Evolutionary conservation across 2,797 vertebrate genomes (phyloP).

Genomic region (Melopsittacus undulatus): DNA sequence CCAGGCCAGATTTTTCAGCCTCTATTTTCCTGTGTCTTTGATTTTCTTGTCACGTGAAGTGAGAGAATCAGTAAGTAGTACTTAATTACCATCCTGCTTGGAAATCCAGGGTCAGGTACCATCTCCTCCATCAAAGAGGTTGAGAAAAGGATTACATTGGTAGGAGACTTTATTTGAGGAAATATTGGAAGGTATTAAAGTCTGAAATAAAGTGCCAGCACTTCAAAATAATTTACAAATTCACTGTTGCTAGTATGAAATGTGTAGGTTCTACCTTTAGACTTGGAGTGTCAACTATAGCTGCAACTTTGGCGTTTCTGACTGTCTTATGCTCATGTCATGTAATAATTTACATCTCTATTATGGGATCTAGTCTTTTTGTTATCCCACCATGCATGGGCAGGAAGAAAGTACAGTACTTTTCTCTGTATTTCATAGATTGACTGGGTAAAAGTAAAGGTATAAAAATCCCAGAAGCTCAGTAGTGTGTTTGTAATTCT

Average conservation of each 20-base stretch:
- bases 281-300: neutral
- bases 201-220: neutral
- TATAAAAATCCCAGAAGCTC: neutral
- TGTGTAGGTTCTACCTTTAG: neutral
- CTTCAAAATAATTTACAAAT: neutral
- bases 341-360: neutral
- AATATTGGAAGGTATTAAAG: neutral
- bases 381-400: neutral
- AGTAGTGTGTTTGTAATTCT: neutral
- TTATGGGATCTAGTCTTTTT: neutral
- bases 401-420: neutral
- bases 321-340: neutral
- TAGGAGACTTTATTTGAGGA: neutral
- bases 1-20: neutral
- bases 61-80: neutral
- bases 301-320: neutral
- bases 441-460: neutral
- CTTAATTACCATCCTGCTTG: neutral
- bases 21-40: neutral
- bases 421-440: neutral
- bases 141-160: neutral
- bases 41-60: neutral
- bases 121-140: neutral
- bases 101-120: neutral
- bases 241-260: neutral